Evolutionary conservation across 2,113 vertebrate species (phyloP).

Genomic region (Cyphotilapia sp.): DNA sequence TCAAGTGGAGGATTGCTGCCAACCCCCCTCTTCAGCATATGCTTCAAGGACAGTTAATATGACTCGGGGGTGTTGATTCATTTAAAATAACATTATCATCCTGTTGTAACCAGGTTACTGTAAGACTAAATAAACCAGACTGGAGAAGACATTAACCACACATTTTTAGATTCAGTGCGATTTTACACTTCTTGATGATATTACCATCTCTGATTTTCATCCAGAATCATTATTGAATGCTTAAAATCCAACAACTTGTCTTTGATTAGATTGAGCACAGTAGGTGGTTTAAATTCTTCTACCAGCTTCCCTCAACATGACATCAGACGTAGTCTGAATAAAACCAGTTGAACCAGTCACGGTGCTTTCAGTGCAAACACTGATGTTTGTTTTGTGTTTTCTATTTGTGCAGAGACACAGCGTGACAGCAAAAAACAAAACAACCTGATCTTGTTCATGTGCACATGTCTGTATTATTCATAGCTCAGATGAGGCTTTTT

Average conservation of each 20-base stretch:
- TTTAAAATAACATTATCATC: too few relatives aligned
- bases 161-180: neutral
- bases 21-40: too few relatives aligned
- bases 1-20: too few relatives aligned
- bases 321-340: fast-evolving
- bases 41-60: too few relatives aligned
- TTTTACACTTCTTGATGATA: neutral
- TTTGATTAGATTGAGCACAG: neutral
- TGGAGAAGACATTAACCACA: neutral
- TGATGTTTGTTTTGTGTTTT: neutral
- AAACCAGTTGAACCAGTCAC: fast-evolving
- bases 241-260: neutral
- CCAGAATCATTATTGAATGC: neutral
- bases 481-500: neutral
- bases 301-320: too few relatives aligned
- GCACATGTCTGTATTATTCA: neutral
- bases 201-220: neutral
- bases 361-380: neutral
- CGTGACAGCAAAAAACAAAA: fast-evolving
- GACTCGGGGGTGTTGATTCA: fast-evolving
- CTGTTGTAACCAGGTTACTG: too few relatives aligned
- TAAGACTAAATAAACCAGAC: too few relatives aligned
- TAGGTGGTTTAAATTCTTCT: too few relatives aligned
- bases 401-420: neutral
- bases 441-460: neutral